A percentile compares a stretch with the other conserved stretches of the same genome.
phyloP scores from a whole-genome alignment of 2,797 vertebrate species.

The Neopelma chrysocephalum region DNA sequence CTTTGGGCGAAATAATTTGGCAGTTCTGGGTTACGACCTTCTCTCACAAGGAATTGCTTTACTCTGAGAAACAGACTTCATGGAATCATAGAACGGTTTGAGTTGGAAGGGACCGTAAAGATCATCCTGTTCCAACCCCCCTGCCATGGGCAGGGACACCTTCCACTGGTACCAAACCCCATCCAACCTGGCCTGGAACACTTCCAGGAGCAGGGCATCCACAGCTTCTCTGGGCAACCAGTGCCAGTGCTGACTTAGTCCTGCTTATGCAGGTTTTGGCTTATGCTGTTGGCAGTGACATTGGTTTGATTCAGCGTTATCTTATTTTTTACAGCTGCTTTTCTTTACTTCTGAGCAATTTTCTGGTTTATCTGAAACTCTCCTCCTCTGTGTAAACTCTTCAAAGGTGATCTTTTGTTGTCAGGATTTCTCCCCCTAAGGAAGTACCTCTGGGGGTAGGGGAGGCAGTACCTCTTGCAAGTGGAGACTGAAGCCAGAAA shows the following conservation, averaged over 20 bases:
- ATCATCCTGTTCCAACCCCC: neutral
- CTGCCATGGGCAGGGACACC: neutral
- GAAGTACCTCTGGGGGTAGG: neutral
- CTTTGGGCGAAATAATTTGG: neutral
- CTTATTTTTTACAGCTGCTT: neutral
- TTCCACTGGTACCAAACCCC: neutral
- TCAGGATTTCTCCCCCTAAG: neutral
- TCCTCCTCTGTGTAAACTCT: neutral
- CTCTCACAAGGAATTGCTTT: neutral
- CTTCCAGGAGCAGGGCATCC: neutral
- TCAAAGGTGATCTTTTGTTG: neutral
- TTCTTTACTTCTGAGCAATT: neutral
- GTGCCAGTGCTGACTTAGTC: neutral
- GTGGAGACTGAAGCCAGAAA: neutral
- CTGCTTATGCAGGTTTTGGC: neutral
- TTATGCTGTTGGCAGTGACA: neutral
- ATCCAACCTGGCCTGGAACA: neutral
- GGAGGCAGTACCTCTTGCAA: neutral
- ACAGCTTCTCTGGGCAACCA: neutral
- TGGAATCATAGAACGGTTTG: neutral
- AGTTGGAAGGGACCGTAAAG: neutral
- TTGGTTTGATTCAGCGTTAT: neutral
- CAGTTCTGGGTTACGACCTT: neutral
- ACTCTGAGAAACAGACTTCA: neutral
- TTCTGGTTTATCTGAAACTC: neutral